Evolutionary conservation across 30 jellyfish, hydroid and myxozoan genomes (phyloP).

Genomic region (Hydractinia symbiolongicarpus): DNA sequence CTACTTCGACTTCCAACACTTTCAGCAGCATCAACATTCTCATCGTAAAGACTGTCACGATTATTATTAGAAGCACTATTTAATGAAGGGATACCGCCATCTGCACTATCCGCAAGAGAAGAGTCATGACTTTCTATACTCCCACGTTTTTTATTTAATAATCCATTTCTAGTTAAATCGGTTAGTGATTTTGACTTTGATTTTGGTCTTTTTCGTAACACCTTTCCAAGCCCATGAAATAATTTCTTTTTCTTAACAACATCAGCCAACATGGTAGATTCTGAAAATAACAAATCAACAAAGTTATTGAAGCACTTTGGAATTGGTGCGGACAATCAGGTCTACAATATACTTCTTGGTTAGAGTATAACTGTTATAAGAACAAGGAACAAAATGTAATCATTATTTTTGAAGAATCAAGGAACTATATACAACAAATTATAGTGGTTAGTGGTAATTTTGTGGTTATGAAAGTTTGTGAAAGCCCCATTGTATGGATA

Average conservation of each 20-base stretch:
- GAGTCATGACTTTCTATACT: not conserved
- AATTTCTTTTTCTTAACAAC: not conserved
- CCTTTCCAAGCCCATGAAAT: not conserved
- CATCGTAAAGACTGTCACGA: not conserved
- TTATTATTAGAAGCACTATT: not conserved
- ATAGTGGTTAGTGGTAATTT: too few species aligned
- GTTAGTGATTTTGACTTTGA: constrained; percentile 15
- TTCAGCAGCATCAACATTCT: constrained; percentile 4
- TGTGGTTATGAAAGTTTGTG: too few species aligned
- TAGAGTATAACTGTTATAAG: too few species aligned
- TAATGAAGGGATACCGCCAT: not conserved
- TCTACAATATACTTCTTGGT: too few species aligned
- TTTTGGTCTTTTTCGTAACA: constrained; percentile 9
- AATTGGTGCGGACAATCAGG: too few species aligned
- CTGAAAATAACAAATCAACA: not conserved
- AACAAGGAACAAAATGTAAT: too few species aligned
- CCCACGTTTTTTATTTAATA: not conserved
- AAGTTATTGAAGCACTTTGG: too few species aligned
- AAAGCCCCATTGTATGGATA: too few species aligned
- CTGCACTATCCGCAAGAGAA: not conserved
- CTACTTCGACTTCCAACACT: constrained; percentile 12
- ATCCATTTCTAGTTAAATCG: not conserved
- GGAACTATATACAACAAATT: too few species aligned
- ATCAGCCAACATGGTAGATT: not conserved
- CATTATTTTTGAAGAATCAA: too few species aligned